Evolutionary conservation across 1,140 invertebrate species (phyloP).

Genomic region (Euwallacea similis): DNA sequence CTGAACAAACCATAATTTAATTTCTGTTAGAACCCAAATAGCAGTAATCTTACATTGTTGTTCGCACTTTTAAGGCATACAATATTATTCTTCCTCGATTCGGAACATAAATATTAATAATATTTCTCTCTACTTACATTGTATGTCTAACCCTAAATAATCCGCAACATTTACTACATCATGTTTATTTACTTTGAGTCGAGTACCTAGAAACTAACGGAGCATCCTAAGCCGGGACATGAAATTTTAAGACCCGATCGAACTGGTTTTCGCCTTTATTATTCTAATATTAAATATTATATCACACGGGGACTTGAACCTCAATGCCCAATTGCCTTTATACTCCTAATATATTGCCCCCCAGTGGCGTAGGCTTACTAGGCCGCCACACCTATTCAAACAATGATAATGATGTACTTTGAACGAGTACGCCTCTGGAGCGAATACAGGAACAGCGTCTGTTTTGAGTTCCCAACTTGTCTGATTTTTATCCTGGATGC

Average conservation of each 20-base stretch:
- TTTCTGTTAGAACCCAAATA: no score
- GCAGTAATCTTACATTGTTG: no score
- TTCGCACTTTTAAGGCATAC: no score
- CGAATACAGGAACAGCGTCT: constrained; percentile 1
- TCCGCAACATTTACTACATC: constrained; percentile 25
- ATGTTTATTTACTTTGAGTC: constrained; percentile 32
- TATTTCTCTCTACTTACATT: no score
- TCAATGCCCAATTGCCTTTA: constrained; percentile 22
- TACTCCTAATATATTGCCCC: neutral
- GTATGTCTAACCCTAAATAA: constrained; percentile 19
- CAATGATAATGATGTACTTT: no score
- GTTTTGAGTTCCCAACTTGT: constrained; percentile 20
- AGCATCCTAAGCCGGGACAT: constrained; percentile 29
- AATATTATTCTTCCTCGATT: no score
- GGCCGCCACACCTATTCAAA: neutral
- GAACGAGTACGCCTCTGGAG: neutral
- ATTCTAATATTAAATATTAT: constrained; percentile 36
- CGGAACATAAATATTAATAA: no score
- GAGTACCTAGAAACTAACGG: constrained; percentile 29
- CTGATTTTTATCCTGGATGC: constrained; percentile 27
- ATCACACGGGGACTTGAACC: constrained; percentile 23
- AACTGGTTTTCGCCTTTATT: constrained; percentile 31
- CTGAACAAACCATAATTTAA: no score
- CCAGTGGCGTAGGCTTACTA: neutral
- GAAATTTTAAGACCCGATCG: constrained; percentile 31